Conservation (phyloP, 1,140 invertebrate species). For the Glossosoma conforme region DNA sequence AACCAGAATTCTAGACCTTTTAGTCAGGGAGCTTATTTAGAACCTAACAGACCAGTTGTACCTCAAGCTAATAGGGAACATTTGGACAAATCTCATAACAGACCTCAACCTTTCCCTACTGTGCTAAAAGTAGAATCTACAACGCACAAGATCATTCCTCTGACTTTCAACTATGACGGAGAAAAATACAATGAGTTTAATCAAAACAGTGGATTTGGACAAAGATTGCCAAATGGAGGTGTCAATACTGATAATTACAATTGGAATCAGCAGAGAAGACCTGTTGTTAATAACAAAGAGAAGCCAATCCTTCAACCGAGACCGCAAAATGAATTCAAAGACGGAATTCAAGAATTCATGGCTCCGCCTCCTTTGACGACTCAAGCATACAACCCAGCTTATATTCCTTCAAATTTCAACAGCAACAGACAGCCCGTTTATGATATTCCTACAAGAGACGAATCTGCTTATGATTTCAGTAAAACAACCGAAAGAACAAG, state of each 20-base stretch:
- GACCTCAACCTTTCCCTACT: background rate
- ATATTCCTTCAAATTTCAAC: slow-evolving; percentile 39
- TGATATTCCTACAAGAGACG: slow-evolving; percentile 44
- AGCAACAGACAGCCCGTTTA: slow-evolving; percentile 41
- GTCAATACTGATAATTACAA: slow-evolving; percentile 36
- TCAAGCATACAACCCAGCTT: slow-evolving; percentile 37
- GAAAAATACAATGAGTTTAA: slow-evolving; percentile 28
- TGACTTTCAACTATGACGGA: slow-evolving; percentile 39
- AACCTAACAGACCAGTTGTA: background rate
- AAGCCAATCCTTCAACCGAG: slow-evolving; percentile 22
- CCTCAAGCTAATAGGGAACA: background rate
- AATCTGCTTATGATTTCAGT: slow-evolving; percentile 36
- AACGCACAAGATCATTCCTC: slow-evolving; percentile 44
- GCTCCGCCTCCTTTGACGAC: slow-evolving; percentile 31
- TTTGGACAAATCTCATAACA: background rate
- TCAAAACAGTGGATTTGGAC: slow-evolving; percentile 36
- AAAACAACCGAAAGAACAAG: slow-evolving; percentile 28
- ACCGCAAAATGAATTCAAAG: slow-evolving; percentile 9
- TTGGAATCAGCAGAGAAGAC: slow-evolving; percentile 32
- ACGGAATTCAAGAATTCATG: slow-evolving; percentile 16
- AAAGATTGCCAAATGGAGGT: slow-evolving; percentile 41
- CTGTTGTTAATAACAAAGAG: slow-evolving; percentile 38
- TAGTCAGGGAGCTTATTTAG: background rate
- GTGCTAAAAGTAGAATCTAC: slow-evolving; percentile 36
- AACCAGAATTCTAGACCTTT: slow-evolving; percentile 3